Percentiles rank a stretch among this genome's conserved stretches.
Evolutionary conservation across 2,888 invertebrate species (phyloP).

Genomic region (Belgica antarctica): DNA sequence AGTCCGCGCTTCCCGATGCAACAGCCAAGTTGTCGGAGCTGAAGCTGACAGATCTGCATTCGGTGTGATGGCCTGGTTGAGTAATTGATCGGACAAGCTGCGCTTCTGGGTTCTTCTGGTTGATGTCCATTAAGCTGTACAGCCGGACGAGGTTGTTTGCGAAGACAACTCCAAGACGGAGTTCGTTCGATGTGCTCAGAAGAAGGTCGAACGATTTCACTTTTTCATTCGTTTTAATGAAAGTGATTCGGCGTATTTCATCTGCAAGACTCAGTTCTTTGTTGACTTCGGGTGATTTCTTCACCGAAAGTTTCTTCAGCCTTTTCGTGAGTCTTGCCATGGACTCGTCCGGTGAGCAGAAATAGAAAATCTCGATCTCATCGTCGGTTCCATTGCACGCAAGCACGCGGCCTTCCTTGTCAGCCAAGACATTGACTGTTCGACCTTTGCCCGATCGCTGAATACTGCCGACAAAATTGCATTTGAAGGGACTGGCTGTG

Average conservation of each 20-base stretch:
- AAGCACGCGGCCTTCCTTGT: constrained; percentile 69
- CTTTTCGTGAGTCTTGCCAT: constrained; percentile 70
- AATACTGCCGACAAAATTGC: constrained; percentile 75
- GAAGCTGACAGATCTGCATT: constrained; percentile 82
- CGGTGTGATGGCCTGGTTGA: constrained; percentile 82
- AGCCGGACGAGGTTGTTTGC: constrained; percentile 75
- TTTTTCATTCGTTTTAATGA: constrained; percentile 66
- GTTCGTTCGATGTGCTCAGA: constrained; percentile 68
- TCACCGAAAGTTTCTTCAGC: constrained; percentile 63
- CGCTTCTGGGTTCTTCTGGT: constrained; percentile 60
- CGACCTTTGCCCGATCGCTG: constrained; percentile 76
- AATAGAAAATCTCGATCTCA: constrained; percentile 76
- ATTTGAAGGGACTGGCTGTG: constrained; percentile 64
- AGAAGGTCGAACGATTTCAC: constrained; percentile 69
- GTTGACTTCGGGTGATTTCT: constrained; percentile 48
- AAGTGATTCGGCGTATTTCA: constrained; percentile 68
- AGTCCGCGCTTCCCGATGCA: constrained; percentile 81
- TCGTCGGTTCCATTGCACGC: constrained; percentile 82
- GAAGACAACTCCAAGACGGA: constrained; percentile 65
- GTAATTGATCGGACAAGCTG: constrained; percentile 64
- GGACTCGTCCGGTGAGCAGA: constrained; percentile 74
- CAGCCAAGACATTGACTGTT: constrained; percentile 71
- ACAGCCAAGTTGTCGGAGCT: constrained; percentile 88
- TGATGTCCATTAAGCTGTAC: constrained; percentile 59
- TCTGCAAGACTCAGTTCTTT: constrained; percentile 64